These are phyloP conservation scores for Tiliqua scincoides DNA, from an alignment of 2,113 vertebrate species.

Conservation along the genomic window DNA sequence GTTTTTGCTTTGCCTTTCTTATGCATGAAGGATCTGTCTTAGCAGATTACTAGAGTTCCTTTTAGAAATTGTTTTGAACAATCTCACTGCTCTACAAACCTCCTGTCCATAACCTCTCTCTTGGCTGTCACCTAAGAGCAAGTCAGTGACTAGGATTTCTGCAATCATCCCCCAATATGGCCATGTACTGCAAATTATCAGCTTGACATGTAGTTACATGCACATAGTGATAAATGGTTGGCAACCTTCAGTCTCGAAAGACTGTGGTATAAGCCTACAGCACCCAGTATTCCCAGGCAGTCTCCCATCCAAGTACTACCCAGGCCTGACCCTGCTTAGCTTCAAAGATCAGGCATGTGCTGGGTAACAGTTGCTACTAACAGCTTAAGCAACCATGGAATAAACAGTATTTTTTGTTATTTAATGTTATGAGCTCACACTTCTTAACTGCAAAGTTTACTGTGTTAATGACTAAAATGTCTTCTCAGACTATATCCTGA, in stretches of 20 bases:
- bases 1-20: no score
- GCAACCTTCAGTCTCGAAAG: no score
- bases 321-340: no score
- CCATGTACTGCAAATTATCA: neutral
- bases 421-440: neutral
- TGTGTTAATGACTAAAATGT: conserved; percentile 16
- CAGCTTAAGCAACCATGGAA: neutral
- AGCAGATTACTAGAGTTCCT: no score
- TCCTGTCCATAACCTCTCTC: no score
- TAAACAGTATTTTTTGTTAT: neutral
- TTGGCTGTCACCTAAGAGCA: neutral
- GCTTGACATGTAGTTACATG: neutral
- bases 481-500: neutral
- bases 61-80: no score
- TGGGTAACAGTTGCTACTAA: no score
- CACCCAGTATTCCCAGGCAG: no score
- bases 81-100: neutral
- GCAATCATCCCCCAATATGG: neutral
- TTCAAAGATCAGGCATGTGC: no score
- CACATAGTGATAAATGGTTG: neutral
- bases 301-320: no score
- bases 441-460: fast-evolving
- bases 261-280: no score
- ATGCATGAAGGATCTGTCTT: neutral
- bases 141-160: neutral